phyloP scores from a whole-genome alignment of 2,113 vertebrate species.

The Chloebia gouldiae region DNA sequence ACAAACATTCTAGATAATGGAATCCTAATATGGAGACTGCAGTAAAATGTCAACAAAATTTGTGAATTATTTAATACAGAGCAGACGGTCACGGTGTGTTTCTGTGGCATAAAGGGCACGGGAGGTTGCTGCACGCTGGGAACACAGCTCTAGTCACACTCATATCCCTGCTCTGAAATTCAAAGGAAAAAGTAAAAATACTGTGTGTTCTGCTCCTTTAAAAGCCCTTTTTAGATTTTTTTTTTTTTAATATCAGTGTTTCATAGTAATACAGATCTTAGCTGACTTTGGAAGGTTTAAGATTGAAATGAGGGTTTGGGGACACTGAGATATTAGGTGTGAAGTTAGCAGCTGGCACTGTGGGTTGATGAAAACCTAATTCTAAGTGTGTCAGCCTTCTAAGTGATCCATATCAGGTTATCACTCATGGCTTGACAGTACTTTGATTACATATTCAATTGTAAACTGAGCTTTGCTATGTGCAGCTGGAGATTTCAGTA shows the following conservation, averaged over 20 bases:
- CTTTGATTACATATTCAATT: background rate
- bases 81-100: background rate
- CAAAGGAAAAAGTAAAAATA: background rate
- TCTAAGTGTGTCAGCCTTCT: background rate
- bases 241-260: background rate
- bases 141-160: background rate
- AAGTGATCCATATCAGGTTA: background rate
- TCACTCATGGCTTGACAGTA: background rate
- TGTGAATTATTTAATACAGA: constrained; percentile 32
- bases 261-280: background rate
- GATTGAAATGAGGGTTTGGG: background rate
- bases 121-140: background rate
- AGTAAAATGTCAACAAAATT: constrained; percentile 13
- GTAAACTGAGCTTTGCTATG: background rate
- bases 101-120: background rate
- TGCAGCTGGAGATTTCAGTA: background rate
- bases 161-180: constrained; percentile 8
- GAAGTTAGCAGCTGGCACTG: background rate
- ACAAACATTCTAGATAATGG: background rate
- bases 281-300: background rate
- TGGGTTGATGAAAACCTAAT: background rate
- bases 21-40: background rate
- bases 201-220: background rate
- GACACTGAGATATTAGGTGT: background rate
- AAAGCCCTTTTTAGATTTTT: background rate